phyloP scores from a whole-genome alignment of 2,113 vertebrate genomes.

The Oreochromis tanganicae region DNA sequence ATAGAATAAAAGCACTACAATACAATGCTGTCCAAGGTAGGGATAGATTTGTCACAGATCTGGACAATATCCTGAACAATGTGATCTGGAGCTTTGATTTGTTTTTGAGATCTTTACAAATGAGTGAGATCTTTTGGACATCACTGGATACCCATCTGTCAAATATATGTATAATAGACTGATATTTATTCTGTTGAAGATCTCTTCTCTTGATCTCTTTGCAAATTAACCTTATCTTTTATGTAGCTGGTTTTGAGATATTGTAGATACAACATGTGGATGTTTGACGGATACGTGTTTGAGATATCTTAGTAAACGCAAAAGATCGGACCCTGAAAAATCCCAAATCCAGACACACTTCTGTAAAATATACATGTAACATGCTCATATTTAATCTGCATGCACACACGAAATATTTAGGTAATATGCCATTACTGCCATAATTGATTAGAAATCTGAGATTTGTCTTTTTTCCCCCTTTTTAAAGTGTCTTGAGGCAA shows the following conservation, averaged over 20 bases:
- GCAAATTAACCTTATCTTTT: not conserved
- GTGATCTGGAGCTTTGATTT: not conserved
- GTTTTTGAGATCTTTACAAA: not conserved
- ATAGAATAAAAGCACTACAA: not conserved
- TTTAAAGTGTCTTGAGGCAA: not conserved
- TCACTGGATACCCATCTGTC: not conserved
- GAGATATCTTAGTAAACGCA: not conserved
- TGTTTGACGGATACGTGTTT: not conserved
- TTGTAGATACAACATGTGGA: not conserved
- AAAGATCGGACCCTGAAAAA: not conserved
- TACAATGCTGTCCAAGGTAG: not conserved
- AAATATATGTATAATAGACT: not conserved
- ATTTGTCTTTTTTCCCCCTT: fast-evolving
- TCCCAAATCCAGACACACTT: not conserved
- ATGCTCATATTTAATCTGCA: not conserved
- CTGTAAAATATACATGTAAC: not conserved
- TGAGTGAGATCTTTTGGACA: not conserved
- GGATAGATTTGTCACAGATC: not conserved
- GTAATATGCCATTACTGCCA: not conserved
- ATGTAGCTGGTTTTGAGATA: not conserved
- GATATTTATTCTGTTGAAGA: not conserved
- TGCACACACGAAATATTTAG: not conserved
- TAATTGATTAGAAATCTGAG: not conserved
- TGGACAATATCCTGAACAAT: not conserved
- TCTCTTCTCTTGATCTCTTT: not conserved